A percentile compares a stretch with the other conserved stretches of the same genome.
phyloP scores from a whole-genome alignment of 2,113 vertebrate species.

The Barbus barbus region DNA sequence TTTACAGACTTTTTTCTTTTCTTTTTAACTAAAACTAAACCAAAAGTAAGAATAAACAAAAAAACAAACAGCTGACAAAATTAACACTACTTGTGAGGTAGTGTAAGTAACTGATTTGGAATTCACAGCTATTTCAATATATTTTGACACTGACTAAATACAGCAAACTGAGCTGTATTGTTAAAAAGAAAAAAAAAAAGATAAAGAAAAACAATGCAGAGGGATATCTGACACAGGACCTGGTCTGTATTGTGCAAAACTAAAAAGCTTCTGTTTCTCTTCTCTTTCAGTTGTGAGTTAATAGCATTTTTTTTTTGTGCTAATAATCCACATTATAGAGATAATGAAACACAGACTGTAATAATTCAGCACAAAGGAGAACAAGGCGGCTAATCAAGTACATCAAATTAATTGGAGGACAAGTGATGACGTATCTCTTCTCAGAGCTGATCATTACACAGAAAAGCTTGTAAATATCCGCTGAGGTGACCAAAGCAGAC shows the following conservation, averaged over 20 bases:
- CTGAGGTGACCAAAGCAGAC: not conserved
- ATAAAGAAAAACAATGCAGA: not conserved
- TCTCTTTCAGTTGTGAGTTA: not conserved
- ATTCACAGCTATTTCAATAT: too few relatives aligned
- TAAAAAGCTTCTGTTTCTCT: not conserved
- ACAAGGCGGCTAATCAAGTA: slow-evolving; percentile 37
- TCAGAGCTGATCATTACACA: not conserved
- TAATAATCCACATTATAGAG: slow-evolving; percentile 23
- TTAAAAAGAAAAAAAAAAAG: too few relatives aligned
- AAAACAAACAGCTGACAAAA: too few relatives aligned
- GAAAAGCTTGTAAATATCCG: not conserved
- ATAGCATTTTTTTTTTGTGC: not conserved
- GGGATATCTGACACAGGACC: not conserved
- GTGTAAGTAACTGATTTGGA: too few relatives aligned
- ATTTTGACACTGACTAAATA: too few relatives aligned
- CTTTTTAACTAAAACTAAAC: too few relatives aligned
- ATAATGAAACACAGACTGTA: slow-evolving; percentile 27
- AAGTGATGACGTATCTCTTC: not conserved
- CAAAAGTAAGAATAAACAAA: not conserved
- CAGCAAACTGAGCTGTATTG: not conserved
- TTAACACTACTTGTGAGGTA: too few relatives aligned
- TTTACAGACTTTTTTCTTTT: too few relatives aligned
- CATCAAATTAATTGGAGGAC: slow-evolving; percentile 11
- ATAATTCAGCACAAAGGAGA: slow-evolving; percentile 38
- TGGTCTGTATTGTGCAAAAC: not conserved